Conservation (phyloP, 2,797 vertebrate species). For the Hoplostethus mediterraneus region DNA sequence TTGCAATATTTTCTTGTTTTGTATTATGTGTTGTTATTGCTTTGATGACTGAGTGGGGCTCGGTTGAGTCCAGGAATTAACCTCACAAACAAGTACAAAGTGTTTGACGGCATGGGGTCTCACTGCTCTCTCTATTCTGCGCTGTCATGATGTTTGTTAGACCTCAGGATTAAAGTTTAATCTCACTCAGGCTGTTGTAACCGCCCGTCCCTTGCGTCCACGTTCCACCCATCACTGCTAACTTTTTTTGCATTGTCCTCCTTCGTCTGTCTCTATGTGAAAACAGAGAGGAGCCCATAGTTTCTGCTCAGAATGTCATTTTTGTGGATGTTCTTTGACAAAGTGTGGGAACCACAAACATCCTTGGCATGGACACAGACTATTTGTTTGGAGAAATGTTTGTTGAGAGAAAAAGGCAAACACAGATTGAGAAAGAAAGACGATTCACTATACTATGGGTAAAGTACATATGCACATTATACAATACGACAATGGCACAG, state of each 20-base stretch:
- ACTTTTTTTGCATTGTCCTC: constrained; percentile 18
- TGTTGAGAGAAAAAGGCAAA: constrained; percentile 21
- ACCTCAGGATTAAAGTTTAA: constrained; percentile 18
- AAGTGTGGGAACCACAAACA: constrained; percentile 63
- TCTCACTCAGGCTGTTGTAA: neutral
- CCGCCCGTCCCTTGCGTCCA: constrained; percentile 5
- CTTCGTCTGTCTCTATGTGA: constrained; percentile 9
- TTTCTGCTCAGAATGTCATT: constrained; percentile 46
- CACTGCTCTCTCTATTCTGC: neutral
- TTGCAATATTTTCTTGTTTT: constrained; percentile 15
- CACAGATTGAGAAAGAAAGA: neutral
- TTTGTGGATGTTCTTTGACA: constrained; percentile 57
- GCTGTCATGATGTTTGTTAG: neutral
- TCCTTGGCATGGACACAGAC: constrained; percentile 34
- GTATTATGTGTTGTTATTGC: constrained; percentile 19
- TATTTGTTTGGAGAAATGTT: constrained; percentile 4
- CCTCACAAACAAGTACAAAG: constrained; percentile 8
- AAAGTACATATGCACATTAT: constrained; percentile 7
- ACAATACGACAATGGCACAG: neutral
- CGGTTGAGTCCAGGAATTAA: constrained; percentile 25
- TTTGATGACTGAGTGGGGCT: constrained; percentile 14
- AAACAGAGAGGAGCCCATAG: constrained; percentile 10
- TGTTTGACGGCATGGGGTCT: neutral
- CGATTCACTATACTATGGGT: neutral
- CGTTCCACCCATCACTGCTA: constrained; percentile 21